Evolutionary conservation across 1,140 invertebrate species (phyloP), one percentile per base, ranked within the genome.

Genomic region (Meloidogyne exigua): DNA sequence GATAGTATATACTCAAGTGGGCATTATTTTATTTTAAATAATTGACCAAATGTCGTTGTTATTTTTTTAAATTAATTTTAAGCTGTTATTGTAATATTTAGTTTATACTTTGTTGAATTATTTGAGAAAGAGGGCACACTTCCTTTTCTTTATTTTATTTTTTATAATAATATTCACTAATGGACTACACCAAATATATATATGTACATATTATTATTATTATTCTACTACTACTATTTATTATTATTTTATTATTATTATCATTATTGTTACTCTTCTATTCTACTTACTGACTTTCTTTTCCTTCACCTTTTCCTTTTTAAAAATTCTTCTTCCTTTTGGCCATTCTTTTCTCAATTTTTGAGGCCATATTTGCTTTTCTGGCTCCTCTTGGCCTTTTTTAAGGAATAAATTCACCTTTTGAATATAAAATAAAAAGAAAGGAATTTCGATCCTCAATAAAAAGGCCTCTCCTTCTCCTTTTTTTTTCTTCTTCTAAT

Each of bases 401-500:
- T n/a, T 57, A n/a, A n/a, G 49, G 5, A 57, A 57, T 57, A 57
- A 57, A 57, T n/a, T 57, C 49, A 57, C 49, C 49, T 57, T 57
- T 57, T 18, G 49, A 18, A 57, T 18, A 57, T n/a, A 7, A n/a
- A 49, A 49, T 18, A 49, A 49, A 5, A 7, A n/a, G 18, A n/a
- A n/a, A n/a, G 49, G 49, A 57, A 57, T 57, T 57, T 12, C 49
- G 49, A 57, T 57, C 71, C 71, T 15, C 18, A n/a, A n/a, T 28
- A 36, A 23, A 23, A n/a, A n/a, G n/a, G n/a, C 49, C 49, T 9
- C 5, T 39, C 9, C 9, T 39, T 39, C 3, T 9, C 36, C 9
- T 39, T 39, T 39, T 39, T 39, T 10, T 39, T 10, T 39, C 11
- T 23, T 15, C 28, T 32, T 73, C 71, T 73, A 73, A 73, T 73